phyloP scores from a whole-genome alignment of 2,113 vertebrate genomes.

The Rhynchomys soricoides region DNA sequence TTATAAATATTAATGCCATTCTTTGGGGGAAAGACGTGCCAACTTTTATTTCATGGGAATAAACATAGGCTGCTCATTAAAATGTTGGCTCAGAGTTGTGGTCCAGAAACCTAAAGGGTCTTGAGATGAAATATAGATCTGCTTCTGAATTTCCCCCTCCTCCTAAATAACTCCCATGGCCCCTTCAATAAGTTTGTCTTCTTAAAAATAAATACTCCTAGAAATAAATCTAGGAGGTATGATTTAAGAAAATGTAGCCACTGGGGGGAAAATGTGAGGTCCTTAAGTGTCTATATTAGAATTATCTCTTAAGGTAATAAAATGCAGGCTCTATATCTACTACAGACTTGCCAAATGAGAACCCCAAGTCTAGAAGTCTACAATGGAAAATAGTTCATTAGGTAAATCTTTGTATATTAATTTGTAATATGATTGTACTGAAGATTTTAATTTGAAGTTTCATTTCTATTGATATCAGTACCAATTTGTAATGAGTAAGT shows the following conservation, averaged over 20 bases:
- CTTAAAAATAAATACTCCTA: conserved; percentile 9
- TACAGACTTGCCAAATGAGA: neutral
- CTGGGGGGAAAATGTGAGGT: neutral
- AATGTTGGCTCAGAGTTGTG: conserved; percentile 56
- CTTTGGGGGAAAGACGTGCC: conserved; percentile 39
- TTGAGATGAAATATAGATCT: conserved; percentile 54
- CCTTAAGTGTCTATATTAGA: neutral
- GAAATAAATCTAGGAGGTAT: conserved; percentile 25
- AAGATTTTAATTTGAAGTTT: conserved; percentile 32
- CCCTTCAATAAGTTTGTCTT: conserved; percentile 46
- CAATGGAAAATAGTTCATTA: conserved; percentile 37
- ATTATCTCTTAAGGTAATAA: conserved; percentile 5
- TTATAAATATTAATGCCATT: conserved; percentile 69
- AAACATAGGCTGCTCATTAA: conserved; percentile 58
- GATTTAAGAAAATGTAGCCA: conserved; percentile 38
- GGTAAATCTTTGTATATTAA: neutral
- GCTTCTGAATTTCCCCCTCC: neutral
- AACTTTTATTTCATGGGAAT: conserved; percentile 62
- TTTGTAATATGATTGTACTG: neutral
- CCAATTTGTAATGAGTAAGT: conserved; percentile 2
- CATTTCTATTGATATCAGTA: neutral
- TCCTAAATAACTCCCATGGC: conserved; percentile 22
- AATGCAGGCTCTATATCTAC: neutral
- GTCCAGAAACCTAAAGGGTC: conserved; percentile 44
- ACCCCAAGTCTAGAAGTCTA: neutral